Percentiles rank a stretch among this genome's conserved stretches.
Conservation (phyloP, 1,140 invertebrate genomes). For the Hylyphantes graminicola region DNA sequence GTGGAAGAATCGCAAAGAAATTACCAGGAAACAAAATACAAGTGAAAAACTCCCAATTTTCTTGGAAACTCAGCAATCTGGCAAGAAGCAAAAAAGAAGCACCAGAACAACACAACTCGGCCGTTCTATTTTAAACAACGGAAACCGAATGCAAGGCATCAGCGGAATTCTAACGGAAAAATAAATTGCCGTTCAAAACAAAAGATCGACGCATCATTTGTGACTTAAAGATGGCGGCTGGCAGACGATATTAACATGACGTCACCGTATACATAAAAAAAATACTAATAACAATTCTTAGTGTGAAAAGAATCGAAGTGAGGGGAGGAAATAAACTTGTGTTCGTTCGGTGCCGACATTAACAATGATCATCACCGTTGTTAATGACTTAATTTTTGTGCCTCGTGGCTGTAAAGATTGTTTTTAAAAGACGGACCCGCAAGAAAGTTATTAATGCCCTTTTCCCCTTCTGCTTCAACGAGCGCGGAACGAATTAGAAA, state of each 20-base stretch:
- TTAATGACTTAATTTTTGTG: slow-evolving; percentile 58
- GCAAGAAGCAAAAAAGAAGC: slow-evolving; percentile 9
- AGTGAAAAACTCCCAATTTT: slow-evolving; percentile 8
- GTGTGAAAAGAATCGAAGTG: slow-evolving; percentile 49
- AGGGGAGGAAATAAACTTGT: slow-evolving; percentile 29
- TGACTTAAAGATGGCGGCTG: slow-evolving; percentile 37
- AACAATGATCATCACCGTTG: slow-evolving; percentile 46
- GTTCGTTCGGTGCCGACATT: slow-evolving; percentile 50
- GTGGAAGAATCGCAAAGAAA: slow-evolving; percentile 22
- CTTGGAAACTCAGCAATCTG: slow-evolving; percentile 35
- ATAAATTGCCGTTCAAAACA: slow-evolving; percentile 50
- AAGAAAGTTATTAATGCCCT: slow-evolving; percentile 53
- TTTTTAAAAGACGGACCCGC: slow-evolving; percentile 49
- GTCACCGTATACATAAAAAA: background rate
- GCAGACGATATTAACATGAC: slow-evolving; percentile 36
- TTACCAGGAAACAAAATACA: slow-evolving; percentile 9
- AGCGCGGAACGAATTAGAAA: slow-evolving; percentile 35
- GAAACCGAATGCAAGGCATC: slow-evolving; percentile 21
- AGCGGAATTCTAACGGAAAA: slow-evolving; percentile 53
- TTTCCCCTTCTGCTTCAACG: slow-evolving; percentile 26
- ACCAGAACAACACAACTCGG: slow-evolving; percentile 23
- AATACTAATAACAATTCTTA: background rate
- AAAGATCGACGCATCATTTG: slow-evolving; percentile 51
- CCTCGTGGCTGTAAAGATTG: slow-evolving; percentile 31
- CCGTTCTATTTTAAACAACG: background rate